Percentiles rank a stretch among this genome's conserved stretches.
Conservation (phyloP, 2,797 vertebrate species). For the Sternarchorhynchus goeldii region DNA sequence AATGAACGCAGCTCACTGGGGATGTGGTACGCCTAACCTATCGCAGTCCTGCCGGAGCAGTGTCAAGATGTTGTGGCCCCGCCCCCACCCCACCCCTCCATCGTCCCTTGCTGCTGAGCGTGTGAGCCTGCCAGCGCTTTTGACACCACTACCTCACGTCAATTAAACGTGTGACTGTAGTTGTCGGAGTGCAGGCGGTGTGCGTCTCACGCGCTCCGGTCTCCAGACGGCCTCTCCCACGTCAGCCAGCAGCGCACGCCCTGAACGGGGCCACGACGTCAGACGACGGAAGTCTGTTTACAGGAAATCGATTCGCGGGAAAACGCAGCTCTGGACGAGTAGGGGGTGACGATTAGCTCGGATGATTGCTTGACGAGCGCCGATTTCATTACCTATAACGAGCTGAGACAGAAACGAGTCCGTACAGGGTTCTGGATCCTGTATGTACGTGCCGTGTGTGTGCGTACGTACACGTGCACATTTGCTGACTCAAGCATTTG, state of each 20-base stretch:
- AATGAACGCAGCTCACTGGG: slow-evolving; percentile 68
- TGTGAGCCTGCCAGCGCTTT: slow-evolving; percentile 63
- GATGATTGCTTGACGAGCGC: neutral
- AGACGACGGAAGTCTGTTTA: slow-evolving; percentile 31
- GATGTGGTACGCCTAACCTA: slow-evolving; percentile 51
- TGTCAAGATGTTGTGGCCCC: slow-evolving; percentile 63
- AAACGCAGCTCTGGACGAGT: neutral
- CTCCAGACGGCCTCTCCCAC: slow-evolving; percentile 31
- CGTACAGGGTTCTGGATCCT: neutral
- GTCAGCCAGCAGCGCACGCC: slow-evolving; percentile 20
- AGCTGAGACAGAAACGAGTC: neutral
- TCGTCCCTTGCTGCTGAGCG: neutral
- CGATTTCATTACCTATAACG: neutral
- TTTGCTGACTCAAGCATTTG: slow-evolving; percentile 45
- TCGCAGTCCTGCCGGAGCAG: slow-evolving; percentile 51
- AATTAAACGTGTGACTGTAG: slow-evolving; percentile 68
- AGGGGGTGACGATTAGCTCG: neutral
- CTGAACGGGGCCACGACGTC: slow-evolving; percentile 27
- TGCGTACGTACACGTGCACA: neutral
- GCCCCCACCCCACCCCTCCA: slow-evolving; percentile 33
- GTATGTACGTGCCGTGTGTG: neutral
- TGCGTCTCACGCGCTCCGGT: slow-evolving; percentile 45
- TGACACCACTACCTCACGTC: slow-evolving; percentile 72
- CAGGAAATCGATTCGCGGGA: slow-evolving; percentile 41
- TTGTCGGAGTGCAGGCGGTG: slow-evolving; percentile 57